Evolutionary conservation across 2,888 invertebrate species (phyloP).

Genomic region (Ochropacha duplaris): DNA sequence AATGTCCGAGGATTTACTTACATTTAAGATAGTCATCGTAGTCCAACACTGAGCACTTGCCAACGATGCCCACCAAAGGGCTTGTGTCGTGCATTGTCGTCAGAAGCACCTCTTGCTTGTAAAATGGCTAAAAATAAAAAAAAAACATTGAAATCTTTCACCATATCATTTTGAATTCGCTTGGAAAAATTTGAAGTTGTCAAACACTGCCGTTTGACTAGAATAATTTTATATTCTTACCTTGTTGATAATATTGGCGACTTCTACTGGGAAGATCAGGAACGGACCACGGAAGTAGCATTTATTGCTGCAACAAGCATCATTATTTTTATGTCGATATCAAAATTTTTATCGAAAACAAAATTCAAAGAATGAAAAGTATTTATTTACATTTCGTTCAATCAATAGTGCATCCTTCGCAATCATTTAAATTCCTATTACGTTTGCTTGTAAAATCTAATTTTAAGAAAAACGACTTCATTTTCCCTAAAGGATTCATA

Average conservation of each 20-base stretch:
- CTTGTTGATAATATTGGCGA: slow-evolving; percentile 89
- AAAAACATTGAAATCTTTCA: too few species aligned
- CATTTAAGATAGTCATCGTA: slow-evolving; percentile 94
- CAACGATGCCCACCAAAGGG: slow-evolving; percentile 94
- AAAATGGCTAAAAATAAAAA: slow-evolving; percentile 86
- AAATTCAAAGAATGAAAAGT: too few species aligned
- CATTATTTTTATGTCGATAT: too few species aligned
- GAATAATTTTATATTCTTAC: slow-evolving; percentile 33
- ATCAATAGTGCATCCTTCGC: too few species aligned
- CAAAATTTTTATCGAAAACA: neutral
- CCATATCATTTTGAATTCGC: too few species aligned
- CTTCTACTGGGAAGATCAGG: slow-evolving; percentile 94
- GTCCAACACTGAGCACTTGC: slow-evolving; percentile 95
- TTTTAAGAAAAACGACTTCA: too few species aligned
- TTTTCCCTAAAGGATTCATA: too few species aligned
- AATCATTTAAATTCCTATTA: too few species aligned
- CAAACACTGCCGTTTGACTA: too few species aligned
- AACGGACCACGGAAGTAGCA: slow-evolving; percentile 97
- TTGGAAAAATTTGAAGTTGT: too few species aligned
- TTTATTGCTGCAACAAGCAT: slow-evolving; percentile 86
- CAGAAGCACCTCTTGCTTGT: slow-evolving; percentile 95
- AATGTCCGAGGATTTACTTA: slow-evolving; percentile 67
- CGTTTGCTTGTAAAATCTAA: too few species aligned
- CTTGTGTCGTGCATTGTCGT: slow-evolving; percentile 96
- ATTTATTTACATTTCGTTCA: too few species aligned